Conservation (phyloP, 2,113 vertebrate species). For the Clarias macrocephalus region DNA sequence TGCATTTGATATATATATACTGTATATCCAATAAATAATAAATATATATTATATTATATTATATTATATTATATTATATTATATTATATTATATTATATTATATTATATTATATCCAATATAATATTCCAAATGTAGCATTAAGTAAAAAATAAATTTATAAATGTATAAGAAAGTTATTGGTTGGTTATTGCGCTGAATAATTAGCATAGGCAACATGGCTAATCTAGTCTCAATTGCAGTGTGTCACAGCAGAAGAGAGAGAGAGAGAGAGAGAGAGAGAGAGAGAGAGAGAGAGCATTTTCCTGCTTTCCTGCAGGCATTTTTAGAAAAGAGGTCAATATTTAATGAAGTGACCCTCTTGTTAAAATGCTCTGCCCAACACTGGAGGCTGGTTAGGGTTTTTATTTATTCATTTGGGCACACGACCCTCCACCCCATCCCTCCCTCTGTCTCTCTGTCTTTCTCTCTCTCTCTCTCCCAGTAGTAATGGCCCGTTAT, state of each 20-base stretch:
- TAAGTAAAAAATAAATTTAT: too few species aligned
- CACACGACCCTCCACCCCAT: constrained; percentile 44
- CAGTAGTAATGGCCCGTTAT: constrained; percentile 32
- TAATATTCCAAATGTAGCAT: too few species aligned
- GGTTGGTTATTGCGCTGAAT: constrained; percentile 54
- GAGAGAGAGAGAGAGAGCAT: neutral
- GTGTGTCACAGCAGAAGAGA: neutral
- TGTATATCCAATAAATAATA: too few species aligned
- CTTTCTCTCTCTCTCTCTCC: constrained; percentile 57
- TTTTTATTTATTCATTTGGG: constrained; percentile 79
- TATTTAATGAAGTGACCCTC: constrained; percentile 80
- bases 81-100: too few species aligned
- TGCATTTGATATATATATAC: neutral
- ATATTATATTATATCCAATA: too few species aligned
- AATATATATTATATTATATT: too few species aligned
- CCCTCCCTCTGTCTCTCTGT: constrained; percentile 34
- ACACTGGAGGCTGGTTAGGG: constrained; percentile 63
- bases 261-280: neutral
- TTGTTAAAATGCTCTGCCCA: constrained; percentile 75
- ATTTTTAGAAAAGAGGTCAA: constrained; percentile 72
- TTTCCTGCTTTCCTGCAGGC: constrained; percentile 59
- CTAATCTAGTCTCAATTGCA: constrained; percentile 43
- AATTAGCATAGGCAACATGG: constrained; percentile 44
- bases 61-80: too few species aligned
- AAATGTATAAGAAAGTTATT: neutral